A percentile compares a stretch with the other conserved stretches of the same genome.
phyloP scores from a whole-genome alignment of 2,888 invertebrate genomes.

The Rhagonycha fulva region DNA sequence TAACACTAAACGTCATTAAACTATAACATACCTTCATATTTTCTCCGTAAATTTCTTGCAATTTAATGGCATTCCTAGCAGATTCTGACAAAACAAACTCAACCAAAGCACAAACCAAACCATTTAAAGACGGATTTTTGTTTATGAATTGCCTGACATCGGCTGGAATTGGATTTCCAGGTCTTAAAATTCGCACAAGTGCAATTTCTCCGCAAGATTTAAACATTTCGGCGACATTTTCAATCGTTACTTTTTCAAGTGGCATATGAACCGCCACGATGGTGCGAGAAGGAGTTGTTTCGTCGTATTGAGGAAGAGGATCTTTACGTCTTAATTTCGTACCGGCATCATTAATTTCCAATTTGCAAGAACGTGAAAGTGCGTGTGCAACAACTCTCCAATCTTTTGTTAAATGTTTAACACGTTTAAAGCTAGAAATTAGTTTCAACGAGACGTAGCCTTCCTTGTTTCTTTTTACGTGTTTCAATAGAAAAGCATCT shows the following conservation, averaged over 20 bases:
- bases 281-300: conserved; percentile 90
- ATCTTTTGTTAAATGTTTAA: conserved; percentile 91
- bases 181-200: conserved; percentile 82
- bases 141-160: conserved; percentile 90
- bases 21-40: conserved; percentile 58
- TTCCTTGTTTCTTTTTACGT: conserved; percentile 92
- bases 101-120: conserved; percentile 85
- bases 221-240: conserved; percentile 90
- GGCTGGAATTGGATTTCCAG: conserved; percentile 88
- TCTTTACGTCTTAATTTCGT: conserved; percentile 87
- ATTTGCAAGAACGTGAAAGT: conserved; percentile 72
- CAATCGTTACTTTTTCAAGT: conserved; percentile 82
- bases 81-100: conserved; percentile 89
- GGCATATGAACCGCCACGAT: conserved; percentile 87
- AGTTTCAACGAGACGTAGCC: conserved; percentile 94
- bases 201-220: conserved; percentile 88
- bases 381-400: conserved; percentile 92
- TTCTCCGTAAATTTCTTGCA: conserved; percentile 63
- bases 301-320: conserved; percentile 86
- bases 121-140: conserved; percentile 86
- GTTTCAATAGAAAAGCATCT: conserved; percentile 93
- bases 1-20: not conserved
- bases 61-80: conserved; percentile 78
- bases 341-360: conserved; percentile 89
- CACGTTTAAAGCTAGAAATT: conserved; percentile 92